Evolutionary conservation across 2,888 invertebrate species (phyloP), one percentile per base, ranked within the genome.

Genomic region (Teinopalpus imperialis): DNA sequence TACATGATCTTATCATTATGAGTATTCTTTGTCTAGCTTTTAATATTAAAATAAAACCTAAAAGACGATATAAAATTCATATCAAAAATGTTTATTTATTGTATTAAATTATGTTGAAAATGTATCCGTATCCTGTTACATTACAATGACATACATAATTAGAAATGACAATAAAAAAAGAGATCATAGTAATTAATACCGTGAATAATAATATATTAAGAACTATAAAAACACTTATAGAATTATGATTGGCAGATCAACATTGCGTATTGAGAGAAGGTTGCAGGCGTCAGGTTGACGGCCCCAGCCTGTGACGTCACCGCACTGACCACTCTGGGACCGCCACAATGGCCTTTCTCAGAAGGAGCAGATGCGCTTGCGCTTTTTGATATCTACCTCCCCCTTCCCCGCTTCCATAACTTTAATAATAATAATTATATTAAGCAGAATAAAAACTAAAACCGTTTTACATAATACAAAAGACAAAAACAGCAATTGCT

Each of bases 271-370:
- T 59, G 26, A 48, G 56, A 54, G 57, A 52, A 66, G 69, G 69
- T 53, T 53, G 58, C 53, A 48, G 51, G 64, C 63, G 71, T 72
- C 79, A 81, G 85, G 86, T 85, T 83, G 86, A 81, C 83, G 85
- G 85, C 82, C 85, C 77, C 77, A 63, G 70, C 77, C 77, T 69
- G 86, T 88, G 87, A 88, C 88, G 87, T 86, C 85, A 86, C 70
- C 79, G 74, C 74, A 80, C 82, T 85, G 85, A 82, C 85, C 83
- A 81, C 81, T 81, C 66, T 69, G 74, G 75, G 77, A 75, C 75
- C 75, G 77, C 74, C 82, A 82, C 81, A 82, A 81, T 80, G 78
- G 82, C 74, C 83, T 82, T 87, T 85, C 87, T 85, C 66, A 81
- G 83, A 86, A 86, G 79, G 79, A 85, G 83, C 86, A 81, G 82